Evolutionary conservation across 2,113 vertebrate genomes (phyloP).

Genomic region (Vidua macroura): DNA sequence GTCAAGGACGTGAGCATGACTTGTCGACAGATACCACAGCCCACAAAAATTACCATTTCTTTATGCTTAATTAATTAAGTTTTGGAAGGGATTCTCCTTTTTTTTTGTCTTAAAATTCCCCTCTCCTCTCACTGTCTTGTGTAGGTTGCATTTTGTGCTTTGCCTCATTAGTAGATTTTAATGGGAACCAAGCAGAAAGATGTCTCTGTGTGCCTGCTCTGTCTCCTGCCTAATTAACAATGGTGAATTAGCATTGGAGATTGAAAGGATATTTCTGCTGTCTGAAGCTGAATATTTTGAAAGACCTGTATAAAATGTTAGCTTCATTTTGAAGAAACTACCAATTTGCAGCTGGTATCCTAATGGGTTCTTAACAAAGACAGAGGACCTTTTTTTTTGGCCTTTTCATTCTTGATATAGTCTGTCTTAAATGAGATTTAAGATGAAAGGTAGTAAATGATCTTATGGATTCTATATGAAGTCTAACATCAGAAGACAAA

Average conservation of each 20-base stretch:
- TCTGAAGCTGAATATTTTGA: background rate
- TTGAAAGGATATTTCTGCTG: constrained; percentile 29
- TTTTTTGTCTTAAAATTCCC: background rate
- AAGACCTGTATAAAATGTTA: background rate
- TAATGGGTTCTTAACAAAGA: background rate
- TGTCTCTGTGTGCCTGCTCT: constrained; percentile 27
- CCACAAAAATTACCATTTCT: background rate
- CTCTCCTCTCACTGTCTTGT: background rate
- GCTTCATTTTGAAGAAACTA: background rate
- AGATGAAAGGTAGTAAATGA: background rate
- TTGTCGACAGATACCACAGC: background rate
- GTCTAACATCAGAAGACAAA: background rate
- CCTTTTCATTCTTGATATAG: background rate
- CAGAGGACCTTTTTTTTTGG: background rate
- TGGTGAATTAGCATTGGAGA: constrained; percentile 23
- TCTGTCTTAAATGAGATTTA: background rate
- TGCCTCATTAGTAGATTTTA: constrained; percentile 56
- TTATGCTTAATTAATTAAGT: constrained; percentile 15
- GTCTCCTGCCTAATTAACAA: constrained; percentile 53
- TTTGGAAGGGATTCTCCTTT: background rate
- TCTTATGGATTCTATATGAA: background rate
- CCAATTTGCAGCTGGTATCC: background rate
- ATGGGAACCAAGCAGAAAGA: constrained; percentile 29
- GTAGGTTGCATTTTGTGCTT: background rate
- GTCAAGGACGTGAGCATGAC: constrained; percentile 9